phyloP scores from a whole-genome alignment of 2,888 invertebrate species.

The Mesoligia furuncula region DNA sequence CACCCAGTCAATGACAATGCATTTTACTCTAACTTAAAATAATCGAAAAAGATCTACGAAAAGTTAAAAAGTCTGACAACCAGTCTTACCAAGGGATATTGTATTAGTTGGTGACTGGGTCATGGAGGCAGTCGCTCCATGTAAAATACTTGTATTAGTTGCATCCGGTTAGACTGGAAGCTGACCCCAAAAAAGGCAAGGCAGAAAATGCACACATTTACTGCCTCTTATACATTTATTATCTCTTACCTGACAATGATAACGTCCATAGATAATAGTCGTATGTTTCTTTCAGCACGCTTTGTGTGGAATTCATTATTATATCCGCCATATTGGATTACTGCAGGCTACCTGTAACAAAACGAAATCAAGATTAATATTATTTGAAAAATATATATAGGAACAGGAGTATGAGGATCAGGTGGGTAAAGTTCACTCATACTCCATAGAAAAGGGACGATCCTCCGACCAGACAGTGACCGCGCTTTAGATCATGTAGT shows the following conservation, averaged over 20 bases:
- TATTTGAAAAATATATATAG: background rate
- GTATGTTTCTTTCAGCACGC: conserved; percentile 89
- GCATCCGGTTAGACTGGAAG: background rate
- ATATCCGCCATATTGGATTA: conserved; percentile 79
- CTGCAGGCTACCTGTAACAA: conserved; percentile 76
- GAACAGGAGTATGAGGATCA: background rate
- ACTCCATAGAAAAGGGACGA: background rate
- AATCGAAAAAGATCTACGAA: background rate
- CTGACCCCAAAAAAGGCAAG: background rate
- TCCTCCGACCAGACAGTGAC: background rate
- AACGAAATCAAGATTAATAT: conserved; percentile 27
- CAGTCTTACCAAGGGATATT: background rate
- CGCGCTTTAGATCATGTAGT: too few relatives aligned
- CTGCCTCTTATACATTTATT: too few relatives aligned
- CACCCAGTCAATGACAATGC: background rate
- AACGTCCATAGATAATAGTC: conserved; percentile 94
- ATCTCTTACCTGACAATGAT: conserved; percentile 92
- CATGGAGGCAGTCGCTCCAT: background rate
- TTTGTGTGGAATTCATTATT: conserved; percentile 89
- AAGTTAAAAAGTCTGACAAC: background rate
- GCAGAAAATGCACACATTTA: too few relatives aligned
- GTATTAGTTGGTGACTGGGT: background rate
- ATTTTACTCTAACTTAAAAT: background rate
- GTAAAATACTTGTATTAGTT: background rate
- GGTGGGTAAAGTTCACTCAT: background rate